Base-by-base conservation (phyloP, 2,797 vertebrate species). In the Sebastes hubbsi region DNA sequence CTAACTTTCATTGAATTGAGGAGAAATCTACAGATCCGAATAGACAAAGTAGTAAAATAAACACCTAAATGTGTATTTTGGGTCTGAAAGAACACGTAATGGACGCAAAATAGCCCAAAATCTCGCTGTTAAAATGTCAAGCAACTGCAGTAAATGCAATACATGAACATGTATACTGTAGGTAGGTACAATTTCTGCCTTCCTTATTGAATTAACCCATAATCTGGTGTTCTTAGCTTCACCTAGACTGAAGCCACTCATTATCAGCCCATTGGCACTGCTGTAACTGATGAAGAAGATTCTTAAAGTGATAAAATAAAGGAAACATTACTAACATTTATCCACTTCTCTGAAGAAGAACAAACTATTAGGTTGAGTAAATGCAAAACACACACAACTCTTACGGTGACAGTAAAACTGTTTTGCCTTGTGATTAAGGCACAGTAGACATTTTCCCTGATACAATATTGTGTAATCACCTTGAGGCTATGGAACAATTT, bases 401-500 rank as follows among this genome's bases (percentile, higher is more conserved):
- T 81, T 70, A 70, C 63, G 71, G 71, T 55, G 68, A 67, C 77
- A 74, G 60, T 79, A 72, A 78, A 83, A 82, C 68, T 29, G 59
- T 68, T 81, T 61, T 80, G 27, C 56, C 63, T 32, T 34, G n/a
- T 70, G 64, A 80, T 75, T 78, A 81, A 78, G 38, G 71, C 73
- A 69, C 69, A 69, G 74, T 65, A 72, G 74, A 72, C 73, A 30
- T 76, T 89, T 72, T 55, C 38, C 29, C 75, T 89, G 81, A 81
- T 84, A 84, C 80, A 85, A 72, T 81, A 62, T 71, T 86, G 64
- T 80, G 78, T 83, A 88, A 90, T 86, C 80, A 77, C 84, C 85
- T 73, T n/a, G 52, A 83, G 88, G 88, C 83, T 55, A 25, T 75
- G 64, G 65, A 82, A 77, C 68, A 22, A 84, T 85, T 80, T 86